phyloP scores from a whole-genome alignment of 2,888 invertebrate genomes.

The Lithosia quadra region DNA sequence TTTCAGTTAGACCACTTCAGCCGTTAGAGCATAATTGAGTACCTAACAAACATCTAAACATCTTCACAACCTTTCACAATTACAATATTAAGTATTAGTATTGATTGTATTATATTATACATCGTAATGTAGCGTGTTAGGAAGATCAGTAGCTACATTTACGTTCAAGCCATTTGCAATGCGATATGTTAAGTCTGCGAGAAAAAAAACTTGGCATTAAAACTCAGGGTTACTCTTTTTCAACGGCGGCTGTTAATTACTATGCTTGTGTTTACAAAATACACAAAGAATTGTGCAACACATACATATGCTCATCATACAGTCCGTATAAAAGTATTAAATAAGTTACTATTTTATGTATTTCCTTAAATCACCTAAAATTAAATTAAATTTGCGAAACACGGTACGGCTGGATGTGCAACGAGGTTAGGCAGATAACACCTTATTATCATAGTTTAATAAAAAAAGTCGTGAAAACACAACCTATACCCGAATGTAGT shows the following conservation, averaged over 20 bases:
- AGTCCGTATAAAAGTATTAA: conserved; percentile 6
- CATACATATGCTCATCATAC: not conserved
- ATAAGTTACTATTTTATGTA: conserved; percentile 1
- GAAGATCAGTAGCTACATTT: not conserved
- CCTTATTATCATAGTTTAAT: not conserved
- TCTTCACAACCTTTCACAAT: not conserved
- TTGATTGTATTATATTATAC: not conserved
- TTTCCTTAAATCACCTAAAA: conserved; percentile 1
- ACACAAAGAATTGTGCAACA: conserved; percentile 8
- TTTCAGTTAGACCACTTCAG: too few species aligned
- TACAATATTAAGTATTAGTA: not conserved
- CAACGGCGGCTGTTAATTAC: conserved; percentile 1
- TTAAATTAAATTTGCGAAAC: not conserved
- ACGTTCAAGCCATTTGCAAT: not conserved
- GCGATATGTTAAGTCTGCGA: conserved; percentile 3
- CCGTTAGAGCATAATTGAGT: too few species aligned
- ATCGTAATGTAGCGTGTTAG: not conserved
- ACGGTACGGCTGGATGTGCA: not conserved
- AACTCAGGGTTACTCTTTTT: conserved; percentile 11
- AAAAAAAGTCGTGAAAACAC: not conserved
- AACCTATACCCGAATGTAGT: not conserved
- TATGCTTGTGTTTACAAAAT: conserved; percentile 11
- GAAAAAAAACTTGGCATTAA: conserved; percentile 6
- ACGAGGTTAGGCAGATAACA: conserved; percentile 1
- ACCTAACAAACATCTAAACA: too few species aligned